phyloP scores from a whole-genome alignment of 1,140 invertebrate genomes.

The Sinonovacula constricta region DNA sequence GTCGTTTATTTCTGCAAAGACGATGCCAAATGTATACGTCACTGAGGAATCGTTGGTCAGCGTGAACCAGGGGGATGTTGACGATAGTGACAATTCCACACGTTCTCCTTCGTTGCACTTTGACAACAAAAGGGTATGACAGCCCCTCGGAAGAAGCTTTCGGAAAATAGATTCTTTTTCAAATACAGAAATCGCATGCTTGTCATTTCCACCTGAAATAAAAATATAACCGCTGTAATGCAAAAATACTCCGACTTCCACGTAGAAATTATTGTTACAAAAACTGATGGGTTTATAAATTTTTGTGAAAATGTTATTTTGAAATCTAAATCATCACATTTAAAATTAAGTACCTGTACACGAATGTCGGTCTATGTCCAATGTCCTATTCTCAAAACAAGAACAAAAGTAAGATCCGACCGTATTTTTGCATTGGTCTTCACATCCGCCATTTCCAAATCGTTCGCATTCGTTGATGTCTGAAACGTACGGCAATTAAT shows the following conservation, averaged over 20 bases:
- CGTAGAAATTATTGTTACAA: too few relatives aligned
- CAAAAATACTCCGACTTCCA: too few relatives aligned
- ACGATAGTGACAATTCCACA: background rate
- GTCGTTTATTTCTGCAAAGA: conserved; percentile 8
- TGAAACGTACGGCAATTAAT: too few relatives aligned
- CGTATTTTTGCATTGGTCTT: conserved; percentile 10
- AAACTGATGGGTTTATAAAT: too few relatives aligned
- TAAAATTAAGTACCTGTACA: too few relatives aligned
- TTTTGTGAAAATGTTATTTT: too few relatives aligned
- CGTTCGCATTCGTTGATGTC: conserved; percentile 25
- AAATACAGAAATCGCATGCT: background rate
- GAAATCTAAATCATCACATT: too few relatives aligned
- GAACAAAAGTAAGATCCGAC: conserved; percentile 7
- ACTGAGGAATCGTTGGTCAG: background rate
- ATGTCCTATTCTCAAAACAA: conserved; percentile 1
- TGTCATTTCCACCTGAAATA: background rate
- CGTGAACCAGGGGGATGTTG: conserved; percentile 23
- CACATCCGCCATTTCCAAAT: conserved; percentile 28
- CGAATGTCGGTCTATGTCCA: background rate
- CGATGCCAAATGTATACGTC: conserved; percentile 14
- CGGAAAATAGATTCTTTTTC: background rate
- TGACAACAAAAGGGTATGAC: background rate
- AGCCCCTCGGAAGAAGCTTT: conserved; percentile 23
- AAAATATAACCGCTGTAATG: too few relatives aligned
- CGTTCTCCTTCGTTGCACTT: background rate